phyloP scores from a whole-genome alignment of 2,888 invertebrate species.

The Agapetus fuscipes region DNA sequence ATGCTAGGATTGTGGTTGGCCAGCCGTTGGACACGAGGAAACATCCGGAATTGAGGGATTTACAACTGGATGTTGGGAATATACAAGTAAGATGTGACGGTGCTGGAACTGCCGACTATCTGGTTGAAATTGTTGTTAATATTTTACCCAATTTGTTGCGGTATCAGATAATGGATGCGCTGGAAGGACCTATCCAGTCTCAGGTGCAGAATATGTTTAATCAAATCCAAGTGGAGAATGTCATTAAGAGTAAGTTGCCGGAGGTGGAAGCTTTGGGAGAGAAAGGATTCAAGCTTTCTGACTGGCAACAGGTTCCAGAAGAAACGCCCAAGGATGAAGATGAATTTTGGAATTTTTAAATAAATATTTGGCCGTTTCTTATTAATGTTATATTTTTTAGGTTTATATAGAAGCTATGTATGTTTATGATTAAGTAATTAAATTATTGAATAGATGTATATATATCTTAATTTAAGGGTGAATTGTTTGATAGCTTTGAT shows the following conservation, averaged over 20 bases:
- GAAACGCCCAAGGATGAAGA: conserved; percentile 28
- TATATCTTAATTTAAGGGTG: too few relatives aligned
- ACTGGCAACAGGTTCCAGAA: conserved; percentile 27
- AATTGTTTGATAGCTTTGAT: too few relatives aligned
- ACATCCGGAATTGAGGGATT: conserved; percentile 57
- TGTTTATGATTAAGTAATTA: too few relatives aligned
- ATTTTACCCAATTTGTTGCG: conserved; percentile 75
- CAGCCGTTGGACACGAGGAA: conserved; percentile 72
- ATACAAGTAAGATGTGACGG: conserved; percentile 77
- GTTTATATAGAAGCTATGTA: too few relatives aligned
- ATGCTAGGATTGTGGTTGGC: conserved; percentile 55
- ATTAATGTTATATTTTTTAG: too few relatives aligned
- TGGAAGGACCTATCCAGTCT: conserved; percentile 67
- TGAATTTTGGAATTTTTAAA: conserved; percentile 40
- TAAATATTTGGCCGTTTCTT: too few relatives aligned
- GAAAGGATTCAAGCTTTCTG: conserved; percentile 37
- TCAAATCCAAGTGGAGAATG: conserved; percentile 61
- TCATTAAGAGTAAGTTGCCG: conserved; percentile 60
- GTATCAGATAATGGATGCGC: conserved; percentile 78
- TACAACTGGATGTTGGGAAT: conserved; percentile 74
- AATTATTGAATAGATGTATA: too few relatives aligned
- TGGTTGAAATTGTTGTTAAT: conserved; percentile 71
- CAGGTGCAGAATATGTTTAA: conserved; percentile 62
- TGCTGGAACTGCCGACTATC: conserved; percentile 77
- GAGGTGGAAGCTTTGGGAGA: conserved; percentile 52